Evolutionary conservation across 2,797 vertebrate genomes (phyloP).

Genomic region (Nasua narica): DNA sequence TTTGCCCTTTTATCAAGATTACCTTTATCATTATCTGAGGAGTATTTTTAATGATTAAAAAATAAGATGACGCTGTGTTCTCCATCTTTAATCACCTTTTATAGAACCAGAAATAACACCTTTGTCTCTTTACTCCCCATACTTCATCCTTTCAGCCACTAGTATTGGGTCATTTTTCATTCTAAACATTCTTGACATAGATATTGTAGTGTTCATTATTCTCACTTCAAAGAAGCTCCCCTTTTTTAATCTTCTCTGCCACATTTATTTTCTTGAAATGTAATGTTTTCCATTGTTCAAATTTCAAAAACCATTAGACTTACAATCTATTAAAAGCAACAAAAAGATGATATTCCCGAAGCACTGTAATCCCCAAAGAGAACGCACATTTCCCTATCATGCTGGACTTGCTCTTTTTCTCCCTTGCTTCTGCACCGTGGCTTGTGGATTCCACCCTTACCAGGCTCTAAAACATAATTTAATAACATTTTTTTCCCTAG

Average conservation of each 20-base stretch:
- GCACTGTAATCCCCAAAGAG: not conserved
- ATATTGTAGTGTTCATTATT: not conserved
- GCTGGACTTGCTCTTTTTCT: not conserved
- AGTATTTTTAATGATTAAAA: constrained; percentile 18
- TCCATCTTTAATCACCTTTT: not conserved
- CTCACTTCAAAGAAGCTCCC: not conserved
- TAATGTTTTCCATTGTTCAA: not conserved
- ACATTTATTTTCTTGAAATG: not conserved
- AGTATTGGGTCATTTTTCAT: not conserved
- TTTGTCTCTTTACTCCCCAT: not conserved
- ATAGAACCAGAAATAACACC: not conserved
- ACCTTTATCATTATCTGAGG: not conserved
- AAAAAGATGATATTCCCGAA: not conserved
- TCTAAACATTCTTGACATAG: not conserved
- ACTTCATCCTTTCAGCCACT: not conserved
- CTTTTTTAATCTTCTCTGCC: not conserved
- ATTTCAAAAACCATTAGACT: not conserved
- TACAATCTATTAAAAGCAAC: not conserved
- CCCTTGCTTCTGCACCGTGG: not conserved
- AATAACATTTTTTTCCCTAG: not conserved
- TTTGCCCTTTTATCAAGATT: constrained; percentile 15
- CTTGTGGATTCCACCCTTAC: not conserved
- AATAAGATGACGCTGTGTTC: not conserved
- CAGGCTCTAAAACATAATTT: not conserved
- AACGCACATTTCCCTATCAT: rapidly evolving